phyloP scores from a whole-genome alignment of 2,888 invertebrate species.

The Leptinotarsa peninsularis region DNA sequence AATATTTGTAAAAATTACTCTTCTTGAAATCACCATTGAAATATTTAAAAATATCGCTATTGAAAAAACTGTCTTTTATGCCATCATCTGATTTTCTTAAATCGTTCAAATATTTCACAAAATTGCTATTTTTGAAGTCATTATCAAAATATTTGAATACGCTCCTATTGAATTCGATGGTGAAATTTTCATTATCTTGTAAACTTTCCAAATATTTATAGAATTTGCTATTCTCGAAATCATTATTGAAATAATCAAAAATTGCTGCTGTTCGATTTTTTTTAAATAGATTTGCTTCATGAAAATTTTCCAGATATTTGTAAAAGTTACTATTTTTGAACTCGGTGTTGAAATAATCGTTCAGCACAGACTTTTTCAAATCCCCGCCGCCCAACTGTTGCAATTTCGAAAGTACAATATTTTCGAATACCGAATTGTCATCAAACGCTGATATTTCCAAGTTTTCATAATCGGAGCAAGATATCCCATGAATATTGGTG shows the following conservation, averaged over 20 bases:
- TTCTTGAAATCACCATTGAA: slow-evolving; percentile 29
- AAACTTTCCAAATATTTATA: slow-evolving; percentile 30
- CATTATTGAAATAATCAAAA: slow-evolving; percentile 31
- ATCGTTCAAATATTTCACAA: slow-evolving; percentile 29
- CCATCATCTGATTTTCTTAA: slow-evolving; percentile 14
- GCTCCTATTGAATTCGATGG: slow-evolving; percentile 24
- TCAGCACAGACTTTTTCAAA: slow-evolving; percentile 16
- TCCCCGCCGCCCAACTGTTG: slow-evolving; percentile 7
- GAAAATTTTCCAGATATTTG: slow-evolving; percentile 31
- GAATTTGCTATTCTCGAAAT: slow-evolving; percentile 33
- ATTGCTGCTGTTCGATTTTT: slow-evolving; percentile 17
- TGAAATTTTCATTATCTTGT: slow-evolving; percentile 20
- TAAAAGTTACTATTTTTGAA: slow-evolving; percentile 36
- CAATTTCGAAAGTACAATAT: slow-evolving; percentile 21
- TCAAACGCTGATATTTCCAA: not conserved
- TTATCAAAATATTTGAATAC: slow-evolving; percentile 29
- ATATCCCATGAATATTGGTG: slow-evolving; percentile 33
- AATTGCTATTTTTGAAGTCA: slow-evolving; percentile 28
- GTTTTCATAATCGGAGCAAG: slow-evolving; percentile 22
- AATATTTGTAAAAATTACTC: slow-evolving; percentile 27
- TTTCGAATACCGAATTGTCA: not conserved
- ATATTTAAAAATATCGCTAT: slow-evolving; percentile 28
- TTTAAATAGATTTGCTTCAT: slow-evolving; percentile 16
- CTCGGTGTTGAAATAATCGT: slow-evolving; percentile 36
- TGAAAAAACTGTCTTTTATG: slow-evolving; percentile 9